phyloP scores from a whole-genome alignment of 2,113 vertebrate genomes.

The Odocoileus hemionus region DNA sequence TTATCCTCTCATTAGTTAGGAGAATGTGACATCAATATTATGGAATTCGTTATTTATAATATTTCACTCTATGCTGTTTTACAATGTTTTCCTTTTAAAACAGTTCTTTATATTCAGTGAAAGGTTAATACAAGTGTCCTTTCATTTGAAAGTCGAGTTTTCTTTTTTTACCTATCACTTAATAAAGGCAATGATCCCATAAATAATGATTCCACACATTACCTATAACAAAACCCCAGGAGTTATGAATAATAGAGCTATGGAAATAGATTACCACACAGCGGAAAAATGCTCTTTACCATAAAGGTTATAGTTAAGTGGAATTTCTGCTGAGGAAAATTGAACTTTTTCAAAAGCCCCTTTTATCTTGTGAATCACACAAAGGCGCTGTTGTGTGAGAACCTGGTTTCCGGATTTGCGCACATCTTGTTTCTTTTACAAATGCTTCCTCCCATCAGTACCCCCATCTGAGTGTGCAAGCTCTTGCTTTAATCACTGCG shows the following conservation, averaged over 20 bases:
- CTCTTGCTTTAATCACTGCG: constrained; percentile 13
- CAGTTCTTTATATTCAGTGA: constrained; percentile 2
- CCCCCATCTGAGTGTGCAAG: not conserved
- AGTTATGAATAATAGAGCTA: constrained; percentile 64
- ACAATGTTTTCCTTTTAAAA: constrained; percentile 33
- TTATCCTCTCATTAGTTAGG: constrained; percentile 27
- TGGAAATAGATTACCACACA: constrained; percentile 73
- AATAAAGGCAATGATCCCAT: constrained; percentile 40
- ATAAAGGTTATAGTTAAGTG: constrained; percentile 46
- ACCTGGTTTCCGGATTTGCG: constrained; percentile 36
- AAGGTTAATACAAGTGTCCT: not conserved
- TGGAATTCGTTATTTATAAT: constrained; percentile 60
- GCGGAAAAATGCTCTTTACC: constrained; percentile 70
- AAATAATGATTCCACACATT: constrained; percentile 61
- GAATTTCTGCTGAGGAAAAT: constrained; percentile 57
- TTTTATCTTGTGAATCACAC: constrained; percentile 60
- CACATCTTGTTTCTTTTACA: constrained; percentile 58
- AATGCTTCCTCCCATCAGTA: constrained; percentile 32
- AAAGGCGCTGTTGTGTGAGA: constrained; percentile 59
- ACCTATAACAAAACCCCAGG: constrained; percentile 47
- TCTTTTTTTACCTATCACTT: not conserved
- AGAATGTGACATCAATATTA: not conserved
- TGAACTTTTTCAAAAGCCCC: constrained; percentile 22
- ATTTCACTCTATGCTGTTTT: constrained; percentile 42
- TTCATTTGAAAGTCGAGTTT: not conserved